These are phyloP conservation scores for Heterodera carotae DNA, from an alignment of 1,140 invertebrate species.

Conservation along the genomic window DNA sequence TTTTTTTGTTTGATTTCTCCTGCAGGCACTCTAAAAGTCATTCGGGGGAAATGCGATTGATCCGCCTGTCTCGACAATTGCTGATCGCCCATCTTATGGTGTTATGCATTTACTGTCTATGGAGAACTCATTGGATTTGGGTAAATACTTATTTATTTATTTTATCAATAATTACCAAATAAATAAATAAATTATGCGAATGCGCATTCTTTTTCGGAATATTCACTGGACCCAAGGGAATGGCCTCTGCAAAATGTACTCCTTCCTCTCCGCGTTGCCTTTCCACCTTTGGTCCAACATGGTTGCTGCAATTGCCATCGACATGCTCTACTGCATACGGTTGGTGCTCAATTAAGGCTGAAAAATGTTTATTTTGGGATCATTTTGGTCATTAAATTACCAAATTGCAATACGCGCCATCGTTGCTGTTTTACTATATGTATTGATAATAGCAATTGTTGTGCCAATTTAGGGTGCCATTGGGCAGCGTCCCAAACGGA, in stretches of 20 bases:
- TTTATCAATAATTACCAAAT: not conserved
- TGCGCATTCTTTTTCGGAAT: conserved; percentile 20
- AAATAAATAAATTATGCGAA: no score
- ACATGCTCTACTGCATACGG: conserved; percentile 60
- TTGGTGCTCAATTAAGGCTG: conserved; percentile 14
- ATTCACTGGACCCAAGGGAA: conserved; percentile 58
- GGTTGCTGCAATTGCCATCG: conserved; percentile 60
- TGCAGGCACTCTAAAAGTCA: conserved; percentile 36
- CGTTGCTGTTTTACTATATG: no score
- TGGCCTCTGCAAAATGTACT: conserved; percentile 55
- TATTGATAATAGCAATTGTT: not conserved
- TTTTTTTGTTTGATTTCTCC: not conserved
- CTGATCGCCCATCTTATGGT: conserved; percentile 60
- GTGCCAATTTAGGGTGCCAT: conserved; percentile 23
- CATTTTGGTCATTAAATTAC: no score
- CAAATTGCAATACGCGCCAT: no score
- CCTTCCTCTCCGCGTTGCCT: conserved; percentile 53
- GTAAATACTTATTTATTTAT: no score
- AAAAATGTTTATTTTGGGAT: no score
- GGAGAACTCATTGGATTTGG: conserved; percentile 60
- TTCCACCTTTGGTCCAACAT: conserved; percentile 63
- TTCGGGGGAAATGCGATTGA: conserved; percentile 51
- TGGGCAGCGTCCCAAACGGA: conserved; percentile 43
- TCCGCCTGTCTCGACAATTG: conserved; percentile 52
- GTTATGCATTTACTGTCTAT: conserved; percentile 57